Base-by-base conservation (phyloP, 2,888 invertebrate genomes). In the Lymantria dispar region DNA sequence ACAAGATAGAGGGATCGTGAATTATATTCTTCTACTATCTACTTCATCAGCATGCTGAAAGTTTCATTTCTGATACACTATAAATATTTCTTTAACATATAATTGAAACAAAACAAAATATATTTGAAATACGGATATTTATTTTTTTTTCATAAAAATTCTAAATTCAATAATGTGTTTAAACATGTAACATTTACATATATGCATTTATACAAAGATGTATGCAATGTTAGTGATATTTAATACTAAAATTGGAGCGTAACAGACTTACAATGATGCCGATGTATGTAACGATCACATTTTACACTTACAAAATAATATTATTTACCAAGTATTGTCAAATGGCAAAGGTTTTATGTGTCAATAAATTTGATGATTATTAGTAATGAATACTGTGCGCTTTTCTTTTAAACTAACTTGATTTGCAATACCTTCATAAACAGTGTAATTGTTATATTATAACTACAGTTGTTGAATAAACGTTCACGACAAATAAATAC, bases 111-210 rank as follows among this genome's bases (percentile, higher is more conserved):
- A 87, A 85, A 83, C 78, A 66, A 80, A 66, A 70, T 89, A 85
- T 90, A 90, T 91, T 91, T 91, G 91, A 91, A 91, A 91, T 91
- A 91, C 91, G 90, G 91, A 91, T 91, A 90, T 91, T 92, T 91
- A 91, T 91, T 91, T 22, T 22, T 22, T 88, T 92, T 91, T 91
- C 91, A 92, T 92, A 92, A 91, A 92, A 92, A 92, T 91, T 92
- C 91, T 92, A 92, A 91, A 87, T 88, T 92, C 88, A 91, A 88
- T 92, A 90, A 91, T 91, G 91, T 91, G 91, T 91, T 89, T 90
- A 90, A 91, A 91, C 90, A 91, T 91, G 91, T 91, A 91, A 91
- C 91, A 91, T 90, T 87, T 91, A 91, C 90, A 91, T 91, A 91
- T 90, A 90, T 90, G 91, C 91, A 90, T 91, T 90, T 90, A 88